Conservation (phyloP, 2,888 invertebrate species). For the Magallana nippona region DNA sequence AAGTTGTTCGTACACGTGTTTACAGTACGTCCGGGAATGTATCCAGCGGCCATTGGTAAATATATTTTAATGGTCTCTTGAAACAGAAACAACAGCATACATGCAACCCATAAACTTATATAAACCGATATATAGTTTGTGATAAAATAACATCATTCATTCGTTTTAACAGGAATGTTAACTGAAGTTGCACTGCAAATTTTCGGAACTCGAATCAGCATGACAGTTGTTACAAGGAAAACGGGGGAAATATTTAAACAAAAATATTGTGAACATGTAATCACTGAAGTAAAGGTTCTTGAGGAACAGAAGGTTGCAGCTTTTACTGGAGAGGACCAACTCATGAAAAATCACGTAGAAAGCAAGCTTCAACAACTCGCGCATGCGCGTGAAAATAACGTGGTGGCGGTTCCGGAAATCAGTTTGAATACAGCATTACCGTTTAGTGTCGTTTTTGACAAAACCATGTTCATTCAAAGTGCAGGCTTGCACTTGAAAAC, state of each 20-base stretch:
- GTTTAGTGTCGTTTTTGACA: slow-evolving; percentile 75
- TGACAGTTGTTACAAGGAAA: slow-evolving; percentile 37
- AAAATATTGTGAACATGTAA: slow-evolving; percentile 45
- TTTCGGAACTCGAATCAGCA: slow-evolving; percentile 40
- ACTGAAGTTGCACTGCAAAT: slow-evolving; percentile 44
- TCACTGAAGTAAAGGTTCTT: slow-evolving; percentile 41
- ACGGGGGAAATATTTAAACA: slow-evolving; percentile 44
- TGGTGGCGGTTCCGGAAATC: slow-evolving; percentile 37
- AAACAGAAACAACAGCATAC: background rate
- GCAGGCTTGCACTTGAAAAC: slow-evolving; percentile 53
- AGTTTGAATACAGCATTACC: slow-evolving; percentile 67
- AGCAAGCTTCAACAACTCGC: slow-evolving; percentile 29
- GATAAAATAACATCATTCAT: too few relatives aligned
- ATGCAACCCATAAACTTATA: too few relatives aligned
- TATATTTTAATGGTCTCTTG: background rate
- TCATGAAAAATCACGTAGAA: slow-evolving; percentile 19
- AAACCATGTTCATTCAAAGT: slow-evolving; percentile 60
- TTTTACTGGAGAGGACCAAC: background rate
- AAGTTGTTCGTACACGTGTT: slow-evolving; percentile 46
- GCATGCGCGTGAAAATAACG: slow-evolving; percentile 41
- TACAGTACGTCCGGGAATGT: slow-evolving; percentile 46
- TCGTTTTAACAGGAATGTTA: slow-evolving; percentile 35
- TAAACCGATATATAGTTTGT: too few relatives aligned
- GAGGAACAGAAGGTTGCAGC: slow-evolving; percentile 25
- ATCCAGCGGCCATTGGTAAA: slow-evolving; percentile 46